A percentile compares a stretch with the other conserved stretches of the same genome.
phyloP scores from a whole-genome alignment of 1,140 invertebrate species.

The Rhagoletis zephyria region DNA sequence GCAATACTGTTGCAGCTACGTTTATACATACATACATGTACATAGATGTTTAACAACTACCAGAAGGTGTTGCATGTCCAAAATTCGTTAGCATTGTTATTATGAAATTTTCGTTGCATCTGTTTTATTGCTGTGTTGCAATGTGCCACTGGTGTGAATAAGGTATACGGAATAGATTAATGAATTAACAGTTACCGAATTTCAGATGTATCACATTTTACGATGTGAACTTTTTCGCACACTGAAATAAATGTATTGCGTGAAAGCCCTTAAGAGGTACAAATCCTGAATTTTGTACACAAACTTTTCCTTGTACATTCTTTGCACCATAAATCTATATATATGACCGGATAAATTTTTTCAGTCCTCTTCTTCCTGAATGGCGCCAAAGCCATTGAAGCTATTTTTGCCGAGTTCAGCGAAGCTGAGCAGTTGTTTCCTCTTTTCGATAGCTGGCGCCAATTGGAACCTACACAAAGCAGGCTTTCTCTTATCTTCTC shows the following conservation, averaged over 20 bases:
- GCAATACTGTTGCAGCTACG: too few relatives aligned
- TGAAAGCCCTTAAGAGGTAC: background rate
- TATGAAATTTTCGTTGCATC: constrained; percentile 46
- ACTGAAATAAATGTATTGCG: background rate
- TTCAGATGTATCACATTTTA: background rate
- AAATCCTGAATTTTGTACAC: too few relatives aligned
- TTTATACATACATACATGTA: background rate
- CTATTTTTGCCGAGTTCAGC: too few relatives aligned
- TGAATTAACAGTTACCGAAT: background rate
- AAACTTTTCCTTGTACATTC: background rate
- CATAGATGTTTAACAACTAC: background rate
- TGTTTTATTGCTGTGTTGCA: constrained; percentile 2
- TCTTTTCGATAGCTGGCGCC: too few relatives aligned
- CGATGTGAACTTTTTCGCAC: background rate
- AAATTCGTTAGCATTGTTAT: constrained; percentile 16
- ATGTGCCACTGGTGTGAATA: background rate
- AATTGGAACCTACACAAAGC: too few relatives aligned
- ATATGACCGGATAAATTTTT: too few relatives aligned
- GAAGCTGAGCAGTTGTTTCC: too few relatives aligned
- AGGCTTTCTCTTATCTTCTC: too few relatives aligned
- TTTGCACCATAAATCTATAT: too few relatives aligned
- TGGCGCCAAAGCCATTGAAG: too few relatives aligned
- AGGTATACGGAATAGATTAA: background rate
- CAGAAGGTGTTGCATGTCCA: constrained; percentile 14
- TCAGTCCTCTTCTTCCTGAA: too few relatives aligned